Percentiles rank a stretch among this genome's conserved stretches.
Conservation (phyloP, 23 tunicate genomes). For the Phallusia fumigata region DNA sequence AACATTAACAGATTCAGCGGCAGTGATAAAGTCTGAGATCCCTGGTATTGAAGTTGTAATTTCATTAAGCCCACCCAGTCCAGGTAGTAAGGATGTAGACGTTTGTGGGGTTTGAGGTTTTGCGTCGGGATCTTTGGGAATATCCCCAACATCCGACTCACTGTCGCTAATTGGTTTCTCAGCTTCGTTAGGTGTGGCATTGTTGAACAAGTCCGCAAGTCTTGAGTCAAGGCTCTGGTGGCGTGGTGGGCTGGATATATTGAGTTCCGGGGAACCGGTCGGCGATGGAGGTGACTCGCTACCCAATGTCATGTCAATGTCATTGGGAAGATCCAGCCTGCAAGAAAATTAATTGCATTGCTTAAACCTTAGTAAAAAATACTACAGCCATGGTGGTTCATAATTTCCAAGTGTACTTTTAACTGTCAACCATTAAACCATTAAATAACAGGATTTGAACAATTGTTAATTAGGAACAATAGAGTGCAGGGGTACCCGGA, state of each 20-base stretch:
- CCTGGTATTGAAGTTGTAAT: neutral
- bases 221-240: conserved; percentile 88
- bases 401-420: too few relatives aligned
- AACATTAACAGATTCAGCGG: too few relatives aligned
- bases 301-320: conserved; percentile 19
- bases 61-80: neutral
- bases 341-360: neutral
- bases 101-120: neutral
- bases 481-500: too few relatives aligned
- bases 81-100: neutral
- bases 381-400: too few relatives aligned
- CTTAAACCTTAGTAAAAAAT: neutral
- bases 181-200: neutral
- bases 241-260: conserved; percentile 78
- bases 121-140: neutral
- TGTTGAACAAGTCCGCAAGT: conserved; percentile 71
- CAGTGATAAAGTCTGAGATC: neutral
- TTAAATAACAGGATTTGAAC: too few relatives aligned
- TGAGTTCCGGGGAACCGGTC: conserved; percentile 78
- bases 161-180: conserved; percentile 73
- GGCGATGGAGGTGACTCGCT: conserved; percentile 87
- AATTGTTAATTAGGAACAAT: too few relatives aligned
- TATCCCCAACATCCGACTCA: conserved; percentile 36
- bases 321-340: neutral
- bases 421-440: too few relatives aligned